A percentile compares a stretch with the other conserved stretches of the same genome.
Evolutionary conservation across 2,888 invertebrate genomes (phyloP).

Genomic region (Nudaria mundana): DNA sequence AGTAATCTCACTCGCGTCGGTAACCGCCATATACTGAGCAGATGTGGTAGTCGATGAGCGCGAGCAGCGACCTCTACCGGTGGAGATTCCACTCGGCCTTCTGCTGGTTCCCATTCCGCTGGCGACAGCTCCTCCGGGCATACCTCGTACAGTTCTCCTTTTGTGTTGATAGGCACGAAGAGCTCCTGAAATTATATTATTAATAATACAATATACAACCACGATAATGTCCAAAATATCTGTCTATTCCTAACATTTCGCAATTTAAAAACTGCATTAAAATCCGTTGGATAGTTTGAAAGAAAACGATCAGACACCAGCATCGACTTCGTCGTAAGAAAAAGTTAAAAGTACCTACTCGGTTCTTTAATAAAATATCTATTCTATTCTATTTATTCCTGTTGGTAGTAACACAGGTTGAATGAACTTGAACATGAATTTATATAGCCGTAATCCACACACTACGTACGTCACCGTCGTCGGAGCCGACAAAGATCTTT

Average conservation of each 20-base stretch:
- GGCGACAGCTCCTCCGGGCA: constrained; percentile 78
- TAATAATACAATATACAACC: constrained; percentile 3
- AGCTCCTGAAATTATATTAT: constrained; percentile 77
- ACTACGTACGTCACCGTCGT: constrained; percentile 4
- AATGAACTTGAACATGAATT: neutral
- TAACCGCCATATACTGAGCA: constrained; percentile 80
- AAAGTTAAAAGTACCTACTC: too few species aligned
- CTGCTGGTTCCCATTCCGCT: constrained; percentile 76
- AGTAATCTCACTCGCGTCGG: constrained; percentile 83
- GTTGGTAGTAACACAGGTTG: neutral
- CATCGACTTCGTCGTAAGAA: too few species aligned
- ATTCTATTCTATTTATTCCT: too few species aligned
- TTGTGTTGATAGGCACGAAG: constrained; percentile 87
- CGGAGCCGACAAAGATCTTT: constrained; percentile 7
- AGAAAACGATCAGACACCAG: too few species aligned
- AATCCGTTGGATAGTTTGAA: too few species aligned
- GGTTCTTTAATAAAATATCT: too few species aligned
- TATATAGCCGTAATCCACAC: too few species aligned
- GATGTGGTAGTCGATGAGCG: constrained; percentile 76
- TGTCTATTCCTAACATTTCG: too few species aligned
- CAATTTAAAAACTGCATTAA: too few species aligned
- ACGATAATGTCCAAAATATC: too few species aligned
- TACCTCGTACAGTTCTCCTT: constrained; percentile 87
- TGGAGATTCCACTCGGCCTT: constrained; percentile 64
- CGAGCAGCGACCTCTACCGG: constrained; percentile 76